Evolutionary conservation across 2,888 invertebrate species (phyloP).

Genomic region (Spilosoma lubricipeda): DNA sequence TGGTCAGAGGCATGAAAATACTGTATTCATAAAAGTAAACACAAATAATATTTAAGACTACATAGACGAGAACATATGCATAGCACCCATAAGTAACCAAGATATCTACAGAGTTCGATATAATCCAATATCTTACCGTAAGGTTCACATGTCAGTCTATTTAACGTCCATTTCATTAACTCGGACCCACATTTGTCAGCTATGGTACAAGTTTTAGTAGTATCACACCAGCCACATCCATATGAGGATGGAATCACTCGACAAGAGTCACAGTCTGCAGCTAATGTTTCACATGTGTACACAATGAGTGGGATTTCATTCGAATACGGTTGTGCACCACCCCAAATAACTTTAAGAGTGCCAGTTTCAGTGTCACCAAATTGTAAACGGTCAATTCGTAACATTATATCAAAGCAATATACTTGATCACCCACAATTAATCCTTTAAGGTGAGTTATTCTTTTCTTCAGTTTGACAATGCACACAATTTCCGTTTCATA

Average conservation of each 20-base stretch:
- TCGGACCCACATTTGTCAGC: conserved; percentile 27
- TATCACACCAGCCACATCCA: conserved; percentile 42
- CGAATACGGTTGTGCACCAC: conserved; percentile 56
- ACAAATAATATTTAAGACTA: neutral
- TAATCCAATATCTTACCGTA: conserved; percentile 46
- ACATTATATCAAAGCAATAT: conserved; percentile 54
- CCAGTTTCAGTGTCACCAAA: conserved; percentile 46
- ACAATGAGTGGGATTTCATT: conserved; percentile 54
- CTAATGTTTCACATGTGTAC: conserved; percentile 52
- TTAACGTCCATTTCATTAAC: conserved; percentile 42
- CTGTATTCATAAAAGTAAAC: conserved; percentile 1
- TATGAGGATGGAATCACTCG: conserved; percentile 26
- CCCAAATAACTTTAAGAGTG: conserved; percentile 35
- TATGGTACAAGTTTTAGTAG: conserved; percentile 26
- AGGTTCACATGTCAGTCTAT: conserved; percentile 38
- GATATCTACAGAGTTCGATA: conserved; percentile 15
- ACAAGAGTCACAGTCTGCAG: conserved; percentile 34
- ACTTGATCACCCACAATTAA: conserved; percentile 52
- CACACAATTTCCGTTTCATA: conserved; percentile 60
- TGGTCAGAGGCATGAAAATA: conserved; percentile 1
- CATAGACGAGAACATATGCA: neutral
- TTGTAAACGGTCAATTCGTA: conserved; percentile 28
- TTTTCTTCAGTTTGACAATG: conserved; percentile 49
- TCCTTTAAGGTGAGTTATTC: conserved; percentile 54
- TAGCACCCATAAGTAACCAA: neutral